A percentile compares a stretch with the other conserved stretches of the same genome.
These are phyloP conservation scores for Catamblyrhynchus diadema DNA, from an alignment of 2,797 vertebrate species.

Conservation along the genomic window DNA sequence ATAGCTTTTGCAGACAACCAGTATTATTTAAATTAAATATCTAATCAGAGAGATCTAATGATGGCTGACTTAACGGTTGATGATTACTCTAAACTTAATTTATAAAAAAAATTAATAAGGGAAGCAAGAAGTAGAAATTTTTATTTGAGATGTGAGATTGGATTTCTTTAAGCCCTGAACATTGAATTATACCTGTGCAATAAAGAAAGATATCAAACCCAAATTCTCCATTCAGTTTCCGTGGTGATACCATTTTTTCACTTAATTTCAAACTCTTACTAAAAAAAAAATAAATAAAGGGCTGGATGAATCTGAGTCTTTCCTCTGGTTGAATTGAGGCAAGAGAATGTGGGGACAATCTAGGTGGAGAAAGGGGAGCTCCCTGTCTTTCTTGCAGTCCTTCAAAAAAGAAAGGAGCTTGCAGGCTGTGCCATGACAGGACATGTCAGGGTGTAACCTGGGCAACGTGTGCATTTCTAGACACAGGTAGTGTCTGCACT, in stretches of 20 bases:
- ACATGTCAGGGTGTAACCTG: neutral
- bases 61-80: neutral
- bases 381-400: neutral
- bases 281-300: neutral
- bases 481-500: neutral
- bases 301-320: neutral
- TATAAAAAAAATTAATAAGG: neutral
- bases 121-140: neutral
- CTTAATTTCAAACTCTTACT: neutral
- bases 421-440: neutral
- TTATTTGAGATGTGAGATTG: neutral
- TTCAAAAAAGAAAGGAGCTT: neutral
- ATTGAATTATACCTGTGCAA: neutral
- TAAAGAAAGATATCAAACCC: neutral
- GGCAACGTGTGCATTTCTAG: neutral
- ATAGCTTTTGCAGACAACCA: neutral
- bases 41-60: neutral
- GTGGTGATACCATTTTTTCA: neutral
- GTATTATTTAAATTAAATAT: slow-evolving; percentile 5
- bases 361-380: neutral
- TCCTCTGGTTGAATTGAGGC: neutral
- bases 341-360: neutral
- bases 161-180: neutral
- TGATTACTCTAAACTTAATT: neutral
- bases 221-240: neutral